These are phyloP conservation scores for Epinephelus lanceolatus DNA, from an alignment of 2,113 vertebrate species.

Conservation along the genomic window DNA sequence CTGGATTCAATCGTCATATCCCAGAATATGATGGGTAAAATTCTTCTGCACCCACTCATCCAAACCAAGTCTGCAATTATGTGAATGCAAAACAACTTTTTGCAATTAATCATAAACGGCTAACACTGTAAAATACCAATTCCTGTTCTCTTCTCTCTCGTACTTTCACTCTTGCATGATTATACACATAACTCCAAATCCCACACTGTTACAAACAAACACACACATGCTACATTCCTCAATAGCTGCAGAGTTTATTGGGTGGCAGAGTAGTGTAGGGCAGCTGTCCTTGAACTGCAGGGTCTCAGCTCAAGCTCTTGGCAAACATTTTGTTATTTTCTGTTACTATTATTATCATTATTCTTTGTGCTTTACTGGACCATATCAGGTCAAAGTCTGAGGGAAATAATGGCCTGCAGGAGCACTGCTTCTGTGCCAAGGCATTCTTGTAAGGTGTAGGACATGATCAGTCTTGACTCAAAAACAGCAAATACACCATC, in stretches of 20 bases:
- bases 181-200: conserved; percentile 17
- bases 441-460: neutral
- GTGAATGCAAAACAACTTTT: conserved; percentile 44
- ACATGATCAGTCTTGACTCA: conserved; percentile 34
- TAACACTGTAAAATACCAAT: neutral
- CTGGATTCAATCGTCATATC: neutral
- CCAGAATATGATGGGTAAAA: conserved; percentile 14
- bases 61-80: conserved; percentile 42
- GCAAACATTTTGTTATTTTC: neutral
- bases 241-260: conserved; percentile 31
- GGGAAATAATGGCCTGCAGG: neutral
- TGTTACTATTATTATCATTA: neutral
- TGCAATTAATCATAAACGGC: conserved; percentile 36
- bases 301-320: neutral
- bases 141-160: neutral
- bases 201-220: conserved; percentile 26
- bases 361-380: neutral
- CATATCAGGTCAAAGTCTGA: neutral
- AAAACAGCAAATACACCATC: neutral
- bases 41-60: conserved; percentile 20
- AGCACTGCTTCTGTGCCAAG: neutral
- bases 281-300: conserved; percentile 8
- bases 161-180: conserved; percentile 19
- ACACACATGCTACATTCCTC: conserved; percentile 62
- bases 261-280: neutral